These are phyloP conservation scores for Cephalopachus bancanus DNA, from an alignment of 2,797 vertebrate species.

Conservation along the genomic window DNA sequence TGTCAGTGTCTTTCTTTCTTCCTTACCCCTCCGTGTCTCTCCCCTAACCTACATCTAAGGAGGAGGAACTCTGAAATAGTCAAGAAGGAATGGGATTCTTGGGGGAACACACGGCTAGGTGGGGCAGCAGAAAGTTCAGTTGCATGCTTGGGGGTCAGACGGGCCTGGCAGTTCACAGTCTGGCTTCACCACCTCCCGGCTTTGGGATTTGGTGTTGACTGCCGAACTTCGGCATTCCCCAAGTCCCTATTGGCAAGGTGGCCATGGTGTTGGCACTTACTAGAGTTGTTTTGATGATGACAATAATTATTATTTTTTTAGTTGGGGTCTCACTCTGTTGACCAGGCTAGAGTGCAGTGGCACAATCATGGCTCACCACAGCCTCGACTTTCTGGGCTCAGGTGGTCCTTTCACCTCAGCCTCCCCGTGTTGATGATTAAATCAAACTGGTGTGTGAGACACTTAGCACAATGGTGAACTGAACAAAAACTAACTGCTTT, in stretches of 20 bases:
- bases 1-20: neutral
- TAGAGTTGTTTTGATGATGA: neutral
- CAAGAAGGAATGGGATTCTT: neutral
- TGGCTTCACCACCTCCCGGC: accelerated
- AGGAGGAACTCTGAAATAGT: neutral
- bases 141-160: too few relatives aligned
- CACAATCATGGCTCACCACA: too few relatives aligned
- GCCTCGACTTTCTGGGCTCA: too few relatives aligned
- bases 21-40: neutral
- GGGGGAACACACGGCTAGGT: accelerated
- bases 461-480: slow-evolving; percentile 17
- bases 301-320: too few relatives aligned
- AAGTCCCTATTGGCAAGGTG: neutral
- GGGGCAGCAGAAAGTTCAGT: too few relatives aligned
- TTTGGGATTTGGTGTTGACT: neutral
- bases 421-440: neutral
- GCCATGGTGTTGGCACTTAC: neutral
- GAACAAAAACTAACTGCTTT: neutral
- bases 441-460: neutral
- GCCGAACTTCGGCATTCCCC: neutral
- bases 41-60: neutral
- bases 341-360: too few relatives aligned
- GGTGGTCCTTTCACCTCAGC: too few relatives aligned
- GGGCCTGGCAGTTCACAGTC: accelerated
- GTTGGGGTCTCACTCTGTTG: too few relatives aligned